Percentiles rank a stretch among this genome's conserved stretches.
These are phyloP conservation scores for Festucalex cinctus DNA, from an alignment of 2,113 vertebrate genomes.

Conservation along the genomic window DNA sequence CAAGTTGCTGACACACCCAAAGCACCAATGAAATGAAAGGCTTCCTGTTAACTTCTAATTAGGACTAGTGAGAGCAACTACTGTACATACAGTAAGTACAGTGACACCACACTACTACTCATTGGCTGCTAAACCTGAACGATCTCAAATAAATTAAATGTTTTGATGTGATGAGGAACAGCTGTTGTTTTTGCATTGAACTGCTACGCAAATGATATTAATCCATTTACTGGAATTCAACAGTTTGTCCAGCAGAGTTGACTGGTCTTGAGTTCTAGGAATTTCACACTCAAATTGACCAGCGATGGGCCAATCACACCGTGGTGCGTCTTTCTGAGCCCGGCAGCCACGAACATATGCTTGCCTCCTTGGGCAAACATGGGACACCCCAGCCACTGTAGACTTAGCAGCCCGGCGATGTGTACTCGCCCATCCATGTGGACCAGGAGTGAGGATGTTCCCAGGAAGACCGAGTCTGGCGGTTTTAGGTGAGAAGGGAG, in stretches of 20 bases:
- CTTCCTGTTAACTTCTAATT: conserved; percentile 51
- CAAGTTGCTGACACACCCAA: conserved; percentile 51
- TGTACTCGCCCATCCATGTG: conserved; percentile 66
- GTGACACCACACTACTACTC: conserved; percentile 36
- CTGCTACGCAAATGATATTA: conserved; percentile 22
- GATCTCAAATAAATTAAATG: conserved; percentile 5
- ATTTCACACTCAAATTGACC: conserved; percentile 48
- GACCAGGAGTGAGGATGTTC: conserved; percentile 63
- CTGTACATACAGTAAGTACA: conserved; percentile 10
- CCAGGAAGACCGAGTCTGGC: conserved; percentile 53
- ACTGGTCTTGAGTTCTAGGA: conserved; percentile 41
- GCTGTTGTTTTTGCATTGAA: background rate
- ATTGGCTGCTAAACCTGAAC: conserved; percentile 36
- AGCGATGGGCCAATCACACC: conserved; percentile 35
- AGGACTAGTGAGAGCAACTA: conserved; percentile 31
- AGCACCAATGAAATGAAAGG: conserved; percentile 48
- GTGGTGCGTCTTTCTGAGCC: conserved; percentile 55
- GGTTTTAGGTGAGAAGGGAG: conserved; percentile 14
- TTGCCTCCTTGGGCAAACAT: conserved; percentile 59
- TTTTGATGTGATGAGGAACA: conserved; percentile 28
- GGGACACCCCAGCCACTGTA: conserved; percentile 56
- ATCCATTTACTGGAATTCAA: background rate
- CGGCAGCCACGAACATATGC: conserved; percentile 48
- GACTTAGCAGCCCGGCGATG: conserved; percentile 69
- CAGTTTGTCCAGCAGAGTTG: conserved; percentile 23